Evolutionary conservation across 2,113 vertebrate genomes (phyloP).

Genomic region (Patagioenas fasciata): DNA sequence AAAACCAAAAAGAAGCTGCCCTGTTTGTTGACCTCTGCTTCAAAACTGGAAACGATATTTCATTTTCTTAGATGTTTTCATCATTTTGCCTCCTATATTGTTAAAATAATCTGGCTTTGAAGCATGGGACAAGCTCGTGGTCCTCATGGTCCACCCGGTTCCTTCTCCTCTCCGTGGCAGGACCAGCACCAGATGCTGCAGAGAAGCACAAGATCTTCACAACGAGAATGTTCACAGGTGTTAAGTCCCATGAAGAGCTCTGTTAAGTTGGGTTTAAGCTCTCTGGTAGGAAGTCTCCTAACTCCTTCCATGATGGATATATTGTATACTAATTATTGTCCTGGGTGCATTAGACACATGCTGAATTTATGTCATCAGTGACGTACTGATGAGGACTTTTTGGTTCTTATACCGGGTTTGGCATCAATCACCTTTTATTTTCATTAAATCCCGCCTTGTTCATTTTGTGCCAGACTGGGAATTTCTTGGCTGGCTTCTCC

Average conservation of each 20-base stretch:
- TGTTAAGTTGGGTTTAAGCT: not conserved
- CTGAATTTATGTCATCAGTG: not conserved
- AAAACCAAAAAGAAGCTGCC: not conserved
- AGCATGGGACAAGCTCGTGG: not conserved
- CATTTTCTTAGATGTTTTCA: not conserved
- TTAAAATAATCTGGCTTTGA: not conserved
- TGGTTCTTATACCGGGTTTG: not conserved
- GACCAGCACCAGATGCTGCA: not conserved
- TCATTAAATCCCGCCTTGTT: not conserved
- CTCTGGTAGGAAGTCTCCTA: not conserved
- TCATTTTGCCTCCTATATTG: not conserved
- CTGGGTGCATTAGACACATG: accelerated
- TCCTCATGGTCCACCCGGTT: not conserved
- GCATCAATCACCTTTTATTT: not conserved
- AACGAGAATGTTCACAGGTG: not conserved
- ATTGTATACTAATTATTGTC: not conserved
- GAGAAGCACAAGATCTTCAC: not conserved
- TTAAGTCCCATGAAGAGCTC: not conserved
- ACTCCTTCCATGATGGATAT: not conserved
- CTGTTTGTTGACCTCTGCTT: conserved; percentile 30
- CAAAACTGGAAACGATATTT: not conserved
- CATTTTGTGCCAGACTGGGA: not conserved
- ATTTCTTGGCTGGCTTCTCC: accelerated
- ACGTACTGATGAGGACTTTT: not conserved
- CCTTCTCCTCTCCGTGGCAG: not conserved